Percentiles rank a stretch among this genome's conserved stretches.
Conservation (phyloP, 2,888 invertebrate genomes). For the Acanthoscelides obtectus region DNA sequence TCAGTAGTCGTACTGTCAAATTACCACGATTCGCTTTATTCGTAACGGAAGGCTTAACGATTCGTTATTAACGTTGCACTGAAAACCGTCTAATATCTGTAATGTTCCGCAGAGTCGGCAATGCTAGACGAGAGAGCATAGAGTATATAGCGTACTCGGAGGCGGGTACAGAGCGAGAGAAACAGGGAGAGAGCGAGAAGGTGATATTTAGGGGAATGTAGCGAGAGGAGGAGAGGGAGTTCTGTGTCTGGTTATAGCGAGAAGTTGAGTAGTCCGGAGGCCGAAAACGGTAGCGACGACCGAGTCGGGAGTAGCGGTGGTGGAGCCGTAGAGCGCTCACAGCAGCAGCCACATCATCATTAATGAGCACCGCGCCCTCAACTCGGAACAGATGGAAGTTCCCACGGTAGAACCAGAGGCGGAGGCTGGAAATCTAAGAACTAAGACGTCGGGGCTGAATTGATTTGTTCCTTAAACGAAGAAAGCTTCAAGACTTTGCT, state of each 20-base stretch:
- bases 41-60: too few relatives aligned
- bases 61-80: too few relatives aligned
- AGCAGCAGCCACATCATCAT: conserved; percentile 62
- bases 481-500: too few relatives aligned
- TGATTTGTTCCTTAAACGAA: too few relatives aligned
- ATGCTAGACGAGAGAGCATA: neutral
- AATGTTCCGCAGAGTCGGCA: neutral
- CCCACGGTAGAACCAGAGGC: conserved; percentile 33
- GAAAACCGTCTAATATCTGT: too few relatives aligned
- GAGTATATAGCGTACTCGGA: neutral
- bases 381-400: conserved; percentile 39
- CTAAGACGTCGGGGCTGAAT: too few relatives aligned
- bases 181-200: too few relatives aligned
- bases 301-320: neutral
- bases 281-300: conserved; percentile 44
- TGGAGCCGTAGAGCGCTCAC: neutral
- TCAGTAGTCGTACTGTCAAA: too few relatives aligned
- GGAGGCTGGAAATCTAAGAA: neutral
- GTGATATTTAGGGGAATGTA: neutral
- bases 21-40: too few relatives aligned
- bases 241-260: conserved; percentile 44
- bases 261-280: conserved; percentile 71
- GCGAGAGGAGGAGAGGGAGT: neutral
- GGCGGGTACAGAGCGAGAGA: neutral
- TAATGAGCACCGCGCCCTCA: conserved; percentile 58